A percentile compares a stretch with the other conserved stretches of the same genome.
Evolutionary conservation across 1,140 invertebrate species (phyloP).

Genomic region (Myzus persicae): DNA sequence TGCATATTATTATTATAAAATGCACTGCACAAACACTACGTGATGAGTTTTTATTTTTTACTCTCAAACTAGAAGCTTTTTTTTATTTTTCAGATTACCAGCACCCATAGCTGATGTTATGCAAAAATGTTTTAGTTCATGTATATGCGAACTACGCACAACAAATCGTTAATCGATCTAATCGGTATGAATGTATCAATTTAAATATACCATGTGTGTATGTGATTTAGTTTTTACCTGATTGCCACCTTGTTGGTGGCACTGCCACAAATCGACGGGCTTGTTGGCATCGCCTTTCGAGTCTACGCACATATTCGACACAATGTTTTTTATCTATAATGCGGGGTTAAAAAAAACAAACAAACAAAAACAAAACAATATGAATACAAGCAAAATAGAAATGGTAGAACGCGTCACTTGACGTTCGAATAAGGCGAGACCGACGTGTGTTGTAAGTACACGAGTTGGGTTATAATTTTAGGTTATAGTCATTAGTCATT

Average conservation of each 20-base stretch:
- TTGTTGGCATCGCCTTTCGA: slow-evolving; percentile 81
- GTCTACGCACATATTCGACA: slow-evolving; percentile 82
- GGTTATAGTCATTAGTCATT: neutral
- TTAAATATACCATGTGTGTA: slow-evolving; percentile 6
- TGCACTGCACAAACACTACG: neutral
- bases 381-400: neutral
- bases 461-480: neutral
- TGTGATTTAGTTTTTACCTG: slow-evolving; percentile 75
- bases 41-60: neutral
- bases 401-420: neutral
- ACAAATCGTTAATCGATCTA: neutral
- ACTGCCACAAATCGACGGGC: slow-evolving; percentile 84
- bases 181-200: neutral
- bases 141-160: neutral
- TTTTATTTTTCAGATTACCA: neutral
- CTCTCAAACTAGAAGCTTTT: neutral
- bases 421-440: neutral
- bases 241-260: slow-evolving; percentile 92
- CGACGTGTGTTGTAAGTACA: neutral
- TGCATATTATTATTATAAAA: neutral
- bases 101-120: neutral
- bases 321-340: slow-evolving; percentile 78
- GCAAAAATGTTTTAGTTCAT: neutral
- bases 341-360: neutral
- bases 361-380: slow-evolving; percentile 17